A percentile compares a stretch with the other conserved stretches of the same genome.
Conservation (phyloP, 53 echinoderm and acorn worm genomes). For the Patiria pectinifera region DNA sequence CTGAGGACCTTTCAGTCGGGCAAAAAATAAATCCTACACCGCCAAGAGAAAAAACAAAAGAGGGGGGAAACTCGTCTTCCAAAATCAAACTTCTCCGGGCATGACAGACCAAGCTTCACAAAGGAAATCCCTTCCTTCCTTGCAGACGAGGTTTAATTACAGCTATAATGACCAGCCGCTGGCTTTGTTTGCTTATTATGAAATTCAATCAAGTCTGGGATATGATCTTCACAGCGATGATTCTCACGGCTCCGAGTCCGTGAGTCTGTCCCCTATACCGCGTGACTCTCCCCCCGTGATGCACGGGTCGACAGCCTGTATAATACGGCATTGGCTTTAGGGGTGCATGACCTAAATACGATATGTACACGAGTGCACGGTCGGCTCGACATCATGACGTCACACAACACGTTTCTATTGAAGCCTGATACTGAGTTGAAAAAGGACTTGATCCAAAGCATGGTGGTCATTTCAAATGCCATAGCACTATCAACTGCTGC, state of each 20-base stretch:
- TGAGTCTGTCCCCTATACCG: background rate
- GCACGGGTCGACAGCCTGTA: background rate
- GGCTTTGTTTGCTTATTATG: constrained; percentile 59
- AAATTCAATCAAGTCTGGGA: constrained; percentile 47
- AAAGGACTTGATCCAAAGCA: too few relatives aligned
- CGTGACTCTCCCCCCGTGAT: background rate
- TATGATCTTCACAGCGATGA: background rate
- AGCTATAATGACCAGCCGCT: constrained; percentile 47
- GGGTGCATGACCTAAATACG: background rate
- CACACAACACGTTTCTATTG: background rate
- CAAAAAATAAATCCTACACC: background rate
- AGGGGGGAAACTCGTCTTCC: background rate
- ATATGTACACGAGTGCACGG: background rate
- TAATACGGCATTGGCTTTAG: background rate
- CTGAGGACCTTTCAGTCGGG: background rate
- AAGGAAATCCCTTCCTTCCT: background rate
- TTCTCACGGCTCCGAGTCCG: background rate
- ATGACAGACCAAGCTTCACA: background rate
- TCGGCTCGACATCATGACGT: background rate
- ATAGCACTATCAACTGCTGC: too few relatives aligned
- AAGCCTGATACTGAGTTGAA: too few relatives aligned
- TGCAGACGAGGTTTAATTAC: constrained; percentile 49
- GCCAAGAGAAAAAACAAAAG: background rate
- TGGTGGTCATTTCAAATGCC: too few relatives aligned
- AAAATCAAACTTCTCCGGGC: constrained; percentile 14